Evolutionary conservation across 2,888 invertebrate species (phyloP).

Genomic region (Caenorhabditis uteleia): DNA sequence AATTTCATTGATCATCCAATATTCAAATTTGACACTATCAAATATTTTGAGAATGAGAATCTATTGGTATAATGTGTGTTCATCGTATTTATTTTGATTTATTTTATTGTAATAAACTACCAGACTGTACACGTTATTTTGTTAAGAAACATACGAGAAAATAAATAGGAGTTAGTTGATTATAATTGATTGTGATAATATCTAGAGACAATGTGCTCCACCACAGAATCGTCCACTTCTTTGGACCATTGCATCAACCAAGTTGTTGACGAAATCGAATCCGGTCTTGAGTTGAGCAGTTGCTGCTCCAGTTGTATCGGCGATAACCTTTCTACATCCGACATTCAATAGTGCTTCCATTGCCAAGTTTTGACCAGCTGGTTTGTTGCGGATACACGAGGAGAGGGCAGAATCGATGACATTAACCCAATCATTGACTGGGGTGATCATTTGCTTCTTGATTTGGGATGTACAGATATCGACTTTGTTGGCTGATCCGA

Average conservation of each 20-base stretch:
- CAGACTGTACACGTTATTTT: not conserved
- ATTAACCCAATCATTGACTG: constrained; percentile 67
- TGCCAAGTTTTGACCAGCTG: constrained; percentile 60
- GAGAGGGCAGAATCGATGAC: constrained; percentile 67
- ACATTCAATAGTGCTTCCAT: constrained; percentile 68
- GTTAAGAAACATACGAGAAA: not conserved
- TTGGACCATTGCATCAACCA: constrained; percentile 65
- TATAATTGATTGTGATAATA: too few relatives aligned
- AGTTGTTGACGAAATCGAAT: constrained; percentile 70
- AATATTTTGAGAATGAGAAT: too few relatives aligned
- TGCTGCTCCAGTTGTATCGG: constrained; percentile 65
- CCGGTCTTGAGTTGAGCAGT: constrained; percentile 66
- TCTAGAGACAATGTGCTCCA: constrained; percentile 59
- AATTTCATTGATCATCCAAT: constrained; percentile 36
- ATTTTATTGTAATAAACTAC: not conserved
- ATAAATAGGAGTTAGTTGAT: too few relatives aligned
- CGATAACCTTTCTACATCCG: constrained; percentile 68
- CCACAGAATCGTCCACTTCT: constrained; percentile 68
- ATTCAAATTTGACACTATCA: constrained; percentile 11
- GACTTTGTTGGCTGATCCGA: constrained; percentile 63
- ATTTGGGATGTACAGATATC: constrained; percentile 66
- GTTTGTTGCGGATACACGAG: constrained; percentile 64
- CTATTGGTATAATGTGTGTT: too few relatives aligned
- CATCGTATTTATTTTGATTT: too few relatives aligned
- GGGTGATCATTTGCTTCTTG: constrained; percentile 68